Evolutionary conservation across 1,140 invertebrate species (phyloP), one percentile per base, ranked within the genome.

Genomic region (Drosophila varians): DNA sequence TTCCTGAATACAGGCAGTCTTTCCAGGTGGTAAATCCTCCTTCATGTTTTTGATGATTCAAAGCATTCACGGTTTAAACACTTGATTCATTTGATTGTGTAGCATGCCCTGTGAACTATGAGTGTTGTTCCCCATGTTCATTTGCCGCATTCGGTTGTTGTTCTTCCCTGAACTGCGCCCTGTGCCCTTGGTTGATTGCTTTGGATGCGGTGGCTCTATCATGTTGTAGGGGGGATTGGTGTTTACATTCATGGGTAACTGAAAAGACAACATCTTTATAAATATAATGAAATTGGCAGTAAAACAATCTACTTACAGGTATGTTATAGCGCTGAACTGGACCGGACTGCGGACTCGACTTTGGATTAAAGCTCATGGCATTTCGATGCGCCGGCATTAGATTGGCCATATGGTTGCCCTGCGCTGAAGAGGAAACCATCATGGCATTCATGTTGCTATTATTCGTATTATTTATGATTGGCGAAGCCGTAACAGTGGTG

Each of bases 241-340:
- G 46, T 19, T 71, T 9, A 88, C 60, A 1, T 74, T 70, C 42
- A 87, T 87, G 61, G 82, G 82, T 25, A 87, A 51, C 83, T 88
- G 16, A 4, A 21, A 40, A 7, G 0, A 1, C 2, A 36, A 12
- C 6, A 42, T n/a, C n/a, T n/a, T n/a, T n/a, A n/a, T n/a, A 40
- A 16, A 1, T 8, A 16, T 40, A 8, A 19, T 3, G 1, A 38
- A 18, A 42, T 19, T 9, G 8, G 8, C 3, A 19, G 3, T 18
- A 0, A 42, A 19, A 16, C n/a, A 42, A 38, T 3, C 12, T 0
- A 12, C 65, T 82, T 45, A 87, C 82, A 4, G 77, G 77, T 43
- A 87, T 72, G 46, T 82, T 88, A 18, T 69, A 87, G 3, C 74
- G 82, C 25, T 66, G 82, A 16, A 87, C 42, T 11, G 73, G 19